Evolutionary conservation across 2,113 vertebrate genomes (phyloP), one percentile per base, ranked within the genome.

Genomic region (Progne subis): DNA sequence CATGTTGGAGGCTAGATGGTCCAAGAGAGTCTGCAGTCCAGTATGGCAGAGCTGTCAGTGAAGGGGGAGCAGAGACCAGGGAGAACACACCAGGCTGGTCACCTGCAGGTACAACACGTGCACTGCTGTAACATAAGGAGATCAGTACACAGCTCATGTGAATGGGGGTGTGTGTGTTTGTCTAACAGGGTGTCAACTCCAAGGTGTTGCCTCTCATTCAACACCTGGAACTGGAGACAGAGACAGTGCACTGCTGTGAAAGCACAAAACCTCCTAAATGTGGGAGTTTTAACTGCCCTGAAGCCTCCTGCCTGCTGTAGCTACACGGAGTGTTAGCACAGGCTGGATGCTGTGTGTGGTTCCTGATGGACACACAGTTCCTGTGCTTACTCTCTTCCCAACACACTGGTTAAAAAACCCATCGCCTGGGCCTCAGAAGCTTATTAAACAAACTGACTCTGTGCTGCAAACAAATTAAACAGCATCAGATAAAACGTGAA

Each of bases 381-480:
- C 90, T 0, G 1, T 1, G 4, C 68, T 82, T 29, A 25, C 20
- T 26, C 60, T 86, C 59, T 47, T n/a, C 65, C 44, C 68, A 83
- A n/a, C 39, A 18, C 12, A 12, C 6, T 10, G 10, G 79, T 67
- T 72, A 61, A 70, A 83, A 68, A 26, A 1, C 26, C 28, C 60
- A 16, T 9, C 5, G 23, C 80, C 24, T 57, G 57, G 70, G 31
- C 69, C 55, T 70, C 91, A 60, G 77, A 70, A 90, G 79, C 68
- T 90, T 83, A 82, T 88, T 86, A 92, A 90, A 90, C 44, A 68
- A 55, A 29, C 79, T 85, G 67, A 91, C 59, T 94, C 79, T n/a
- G 76, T 86, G 90, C 93, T 78, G 82, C 92, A 83, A 83, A 91
- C 93, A 90, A 95, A 95, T 93, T 75, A 61, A 61, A 88, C 70